A percentile compares a stretch with the other conserved stretches of the same genome.
phyloP scores from a whole-genome alignment of 2,888 invertebrate genomes.

The Caenorhabditis zanzibari region DNA sequence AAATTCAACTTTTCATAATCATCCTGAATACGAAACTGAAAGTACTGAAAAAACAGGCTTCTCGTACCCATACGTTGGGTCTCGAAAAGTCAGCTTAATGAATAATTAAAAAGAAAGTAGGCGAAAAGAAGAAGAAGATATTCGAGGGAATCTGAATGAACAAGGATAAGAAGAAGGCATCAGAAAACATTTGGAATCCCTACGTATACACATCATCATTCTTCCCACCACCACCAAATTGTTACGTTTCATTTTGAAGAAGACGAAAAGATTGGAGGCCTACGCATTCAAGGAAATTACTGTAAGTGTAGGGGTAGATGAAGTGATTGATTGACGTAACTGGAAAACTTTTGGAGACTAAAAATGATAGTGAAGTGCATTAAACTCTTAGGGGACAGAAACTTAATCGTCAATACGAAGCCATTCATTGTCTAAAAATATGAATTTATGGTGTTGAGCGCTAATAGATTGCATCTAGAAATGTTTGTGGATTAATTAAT shows the following conservation, averaged over 20 bases:
- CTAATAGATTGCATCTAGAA: too few relatives aligned
- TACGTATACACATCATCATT: slow-evolving; percentile 12
- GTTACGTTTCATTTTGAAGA: slow-evolving; percentile 32
- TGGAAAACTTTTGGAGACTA: not conserved
- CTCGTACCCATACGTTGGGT: slow-evolving; percentile 3
- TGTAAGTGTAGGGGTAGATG: slow-evolving; percentile 1
- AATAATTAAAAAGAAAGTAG: slow-evolving; percentile 38
- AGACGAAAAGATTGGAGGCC: not conserved
- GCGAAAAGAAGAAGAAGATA: slow-evolving; percentile 36
- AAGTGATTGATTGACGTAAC: not conserved
- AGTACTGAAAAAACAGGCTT: not conserved
- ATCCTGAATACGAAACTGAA: not conserved
- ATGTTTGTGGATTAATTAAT: too few relatives aligned
- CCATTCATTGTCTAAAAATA: slow-evolving; percentile 9
- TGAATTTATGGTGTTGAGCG: not conserved
- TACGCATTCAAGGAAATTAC: slow-evolving; percentile 20
- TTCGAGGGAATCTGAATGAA: slow-evolving; percentile 19
- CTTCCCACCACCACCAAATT: slow-evolving; percentile 3
- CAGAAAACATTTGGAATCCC: slow-evolving; percentile 31
- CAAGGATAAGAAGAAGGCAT: slow-evolving; percentile 17
- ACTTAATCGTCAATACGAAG: not conserved
- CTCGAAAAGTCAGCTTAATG: slow-evolving; percentile 31
- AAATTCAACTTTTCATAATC: not conserved
- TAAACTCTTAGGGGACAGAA: not conserved
- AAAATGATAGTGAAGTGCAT: not conserved